Percentiles rank a stretch among this genome's conserved stretches.
Evolutionary conservation across 2,888 invertebrate species (phyloP).

Genomic region (Steinernema scapterisci): DNA sequence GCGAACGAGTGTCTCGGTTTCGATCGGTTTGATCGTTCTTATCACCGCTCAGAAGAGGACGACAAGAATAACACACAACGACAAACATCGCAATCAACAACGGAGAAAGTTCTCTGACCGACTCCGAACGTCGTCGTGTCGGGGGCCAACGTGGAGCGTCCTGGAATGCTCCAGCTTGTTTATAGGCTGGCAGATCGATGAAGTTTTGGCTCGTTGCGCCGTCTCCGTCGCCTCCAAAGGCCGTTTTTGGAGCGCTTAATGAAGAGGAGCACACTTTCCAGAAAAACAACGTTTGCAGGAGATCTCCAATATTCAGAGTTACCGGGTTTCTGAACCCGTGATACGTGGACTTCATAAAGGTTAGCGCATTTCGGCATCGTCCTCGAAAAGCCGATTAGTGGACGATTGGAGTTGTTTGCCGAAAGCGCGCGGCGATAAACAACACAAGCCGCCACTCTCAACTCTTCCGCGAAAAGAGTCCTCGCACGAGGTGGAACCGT

Average conservation of each 20-base stretch:
- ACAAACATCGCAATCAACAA: background rate
- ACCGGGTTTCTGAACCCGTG: no score
- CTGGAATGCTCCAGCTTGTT: background rate
- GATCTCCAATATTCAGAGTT: no score
- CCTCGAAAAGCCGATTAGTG: no score
- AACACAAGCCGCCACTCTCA: no score
- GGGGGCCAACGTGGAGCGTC: background rate
- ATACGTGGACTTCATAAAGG: no score
- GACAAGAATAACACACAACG: conserved; percentile 7
- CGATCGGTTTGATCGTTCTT: background rate
- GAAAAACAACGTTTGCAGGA: background rate
- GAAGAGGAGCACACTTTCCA: background rate
- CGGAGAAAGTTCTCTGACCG: background rate
- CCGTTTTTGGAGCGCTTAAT: conserved; percentile 6
- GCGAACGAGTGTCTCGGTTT: background rate
- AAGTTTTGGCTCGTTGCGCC: conserved; percentile 3
- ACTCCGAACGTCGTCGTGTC: background rate
- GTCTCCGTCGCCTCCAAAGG: background rate
- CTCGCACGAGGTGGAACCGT: no score
- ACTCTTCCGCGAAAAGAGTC: no score
- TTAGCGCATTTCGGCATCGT: no score
- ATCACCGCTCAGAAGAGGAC: background rate
- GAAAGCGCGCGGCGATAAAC: no score
- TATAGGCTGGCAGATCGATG: conserved; percentile 22
- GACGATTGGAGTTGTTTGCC: no score